Evolutionary conservation across 2,888 invertebrate species (phyloP).

Genomic region (Aspidiotus destructor): DNA sequence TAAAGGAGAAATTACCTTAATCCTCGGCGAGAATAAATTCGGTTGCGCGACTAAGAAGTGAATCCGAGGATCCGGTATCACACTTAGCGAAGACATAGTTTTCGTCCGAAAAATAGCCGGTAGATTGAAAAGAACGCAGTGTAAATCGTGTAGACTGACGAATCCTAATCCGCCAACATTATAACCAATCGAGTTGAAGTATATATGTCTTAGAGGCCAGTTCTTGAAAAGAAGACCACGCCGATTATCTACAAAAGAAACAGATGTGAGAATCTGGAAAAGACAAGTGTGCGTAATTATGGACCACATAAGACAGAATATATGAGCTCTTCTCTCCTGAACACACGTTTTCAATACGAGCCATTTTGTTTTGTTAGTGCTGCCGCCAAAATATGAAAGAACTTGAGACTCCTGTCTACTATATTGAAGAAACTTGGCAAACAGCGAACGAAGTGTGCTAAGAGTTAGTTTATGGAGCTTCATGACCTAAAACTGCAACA

Average conservation of each 20-base stretch:
- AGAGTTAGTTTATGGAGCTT: too few relatives aligned
- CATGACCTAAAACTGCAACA: too few relatives aligned
- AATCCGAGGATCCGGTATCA: conserved; percentile 41
- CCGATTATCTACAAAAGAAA: conserved; percentile 6
- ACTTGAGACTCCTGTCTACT: too few relatives aligned
- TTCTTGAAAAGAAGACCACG: conserved; percentile 11
- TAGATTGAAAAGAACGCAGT: conserved; percentile 36
- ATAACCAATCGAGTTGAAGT: conserved; percentile 39
- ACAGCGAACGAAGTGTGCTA: too few relatives aligned
- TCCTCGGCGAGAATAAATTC: conserved; percentile 32
- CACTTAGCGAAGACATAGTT: conserved; percentile 1
- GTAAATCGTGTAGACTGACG: conserved; percentile 41
- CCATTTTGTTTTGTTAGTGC: too few relatives aligned
- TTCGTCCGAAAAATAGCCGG: conserved; percentile 9
- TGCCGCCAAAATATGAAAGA: too few relatives aligned
- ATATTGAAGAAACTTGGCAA: too few relatives aligned
- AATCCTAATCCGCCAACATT: conserved; percentile 42
- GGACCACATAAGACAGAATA: too few relatives aligned
- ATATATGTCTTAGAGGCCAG: conserved; percentile 32
- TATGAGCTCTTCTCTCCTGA: too few relatives aligned
- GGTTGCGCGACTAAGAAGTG: conserved; percentile 41
- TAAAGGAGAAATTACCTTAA: conserved; percentile 28
- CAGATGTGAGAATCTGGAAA: not conserved
- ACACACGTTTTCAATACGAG: too few relatives aligned
- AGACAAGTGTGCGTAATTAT: not conserved